These are phyloP conservation scores for Diceros bicornis DNA, from an alignment of 2,797 vertebrate species.

Conservation along the genomic window DNA sequence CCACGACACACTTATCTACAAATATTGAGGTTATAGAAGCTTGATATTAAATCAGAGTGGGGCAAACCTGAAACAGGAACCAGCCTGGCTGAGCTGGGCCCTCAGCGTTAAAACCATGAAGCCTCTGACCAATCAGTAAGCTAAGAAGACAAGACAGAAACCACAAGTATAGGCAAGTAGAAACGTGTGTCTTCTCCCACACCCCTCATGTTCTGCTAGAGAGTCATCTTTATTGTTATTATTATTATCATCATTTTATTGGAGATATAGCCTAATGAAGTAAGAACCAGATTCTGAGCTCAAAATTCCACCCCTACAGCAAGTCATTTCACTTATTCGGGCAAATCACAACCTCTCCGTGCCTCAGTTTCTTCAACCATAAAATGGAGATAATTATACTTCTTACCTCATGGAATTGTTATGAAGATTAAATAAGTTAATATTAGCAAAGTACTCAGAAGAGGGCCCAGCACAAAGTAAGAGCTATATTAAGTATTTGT, in stretches of 20 bases:
- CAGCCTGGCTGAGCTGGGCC: no score
- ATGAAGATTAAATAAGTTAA: neutral
- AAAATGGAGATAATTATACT: neutral
- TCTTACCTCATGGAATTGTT: neutral
- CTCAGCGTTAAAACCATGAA: no score
- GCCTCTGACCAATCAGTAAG: no score
- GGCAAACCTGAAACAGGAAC: neutral
- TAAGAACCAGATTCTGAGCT: neutral
- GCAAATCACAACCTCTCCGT: neutral
- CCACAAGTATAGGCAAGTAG: neutral
- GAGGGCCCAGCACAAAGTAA: neutral
- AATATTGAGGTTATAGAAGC: neutral
- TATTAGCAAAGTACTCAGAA: neutral
- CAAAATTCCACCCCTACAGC: neutral
- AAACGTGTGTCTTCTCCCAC: neutral
- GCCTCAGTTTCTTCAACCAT: neutral
- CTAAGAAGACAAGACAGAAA: no score
- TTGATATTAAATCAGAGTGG: neutral
- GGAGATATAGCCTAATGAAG: no score
- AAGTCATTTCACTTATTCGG: neutral
- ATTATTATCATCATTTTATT: neutral
- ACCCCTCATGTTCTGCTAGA: neutral
- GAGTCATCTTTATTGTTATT: no score
- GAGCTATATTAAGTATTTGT: neutral
- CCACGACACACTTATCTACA: neutral